Evolutionary conservation across 2,113 vertebrate genomes (phyloP).

Genomic region (Mesembrinibis cayennensis): DNA sequence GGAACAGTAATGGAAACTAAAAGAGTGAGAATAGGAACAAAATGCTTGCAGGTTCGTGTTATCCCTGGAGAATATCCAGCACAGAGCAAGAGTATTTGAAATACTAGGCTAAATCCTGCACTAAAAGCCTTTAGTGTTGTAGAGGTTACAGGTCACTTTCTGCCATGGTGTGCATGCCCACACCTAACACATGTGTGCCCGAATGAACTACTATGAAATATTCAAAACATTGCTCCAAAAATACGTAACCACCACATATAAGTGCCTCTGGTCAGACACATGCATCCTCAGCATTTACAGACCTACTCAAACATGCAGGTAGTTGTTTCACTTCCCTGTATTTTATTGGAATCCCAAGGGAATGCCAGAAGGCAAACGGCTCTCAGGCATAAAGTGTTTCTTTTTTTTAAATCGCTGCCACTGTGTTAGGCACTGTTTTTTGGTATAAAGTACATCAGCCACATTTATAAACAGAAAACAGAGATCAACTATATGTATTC

Average conservation of each 20-base stretch:
- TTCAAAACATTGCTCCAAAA: constrained; percentile 11
- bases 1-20: not conserved
- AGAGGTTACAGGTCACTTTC: not conserved
- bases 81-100: not conserved
- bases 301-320: not conserved
- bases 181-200: not conserved
- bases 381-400: constrained; percentile 1
- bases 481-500: not conserved
- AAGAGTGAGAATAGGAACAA: not conserved
- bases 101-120: not conserved
- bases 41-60: not conserved
- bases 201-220: constrained; percentile 18
- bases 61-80: not conserved
- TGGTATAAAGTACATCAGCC: not conserved
- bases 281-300: not conserved
- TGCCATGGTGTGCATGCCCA: not conserved
- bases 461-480: constrained; percentile 9
- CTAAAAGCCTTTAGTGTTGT: not conserved
- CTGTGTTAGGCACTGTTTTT: not conserved
- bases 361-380: not conserved
- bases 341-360: not conserved
- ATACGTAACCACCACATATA: not conserved
- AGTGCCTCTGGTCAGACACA: not conserved
- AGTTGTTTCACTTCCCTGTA: not conserved
- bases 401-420: not conserved